Conservation (phyloP, 92 coral and sea anemone species). For the Palythoa grandis region DNA sequence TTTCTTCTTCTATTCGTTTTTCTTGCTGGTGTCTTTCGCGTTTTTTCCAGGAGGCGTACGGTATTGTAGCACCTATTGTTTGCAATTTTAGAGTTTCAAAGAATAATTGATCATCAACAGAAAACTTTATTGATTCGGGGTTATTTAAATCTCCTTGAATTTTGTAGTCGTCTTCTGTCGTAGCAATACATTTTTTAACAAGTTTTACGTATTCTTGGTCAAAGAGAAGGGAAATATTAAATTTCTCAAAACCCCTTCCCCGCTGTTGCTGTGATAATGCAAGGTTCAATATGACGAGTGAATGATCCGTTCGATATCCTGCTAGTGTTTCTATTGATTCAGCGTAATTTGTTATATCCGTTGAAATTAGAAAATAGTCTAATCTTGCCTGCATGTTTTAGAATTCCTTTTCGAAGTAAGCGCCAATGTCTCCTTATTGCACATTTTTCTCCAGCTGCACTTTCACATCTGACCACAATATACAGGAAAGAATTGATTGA, state of each 20-base stretch:
- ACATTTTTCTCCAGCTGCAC: too few relatives aligned
- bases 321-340: conserved; percentile 1
- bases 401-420: background rate
- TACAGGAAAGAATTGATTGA: too few relatives aligned
- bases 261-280: too few relatives aligned
- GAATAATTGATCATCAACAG: background rate
- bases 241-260: too few relatives aligned
- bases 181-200: background rate
- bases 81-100: background rate
- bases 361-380: background rate
- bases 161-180: background rate
- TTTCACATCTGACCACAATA: too few relatives aligned
- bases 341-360: background rate
- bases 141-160: background rate
- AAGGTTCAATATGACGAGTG: too few relatives aligned
- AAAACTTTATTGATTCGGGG: background rate
- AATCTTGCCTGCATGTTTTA: background rate
- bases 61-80: background rate
- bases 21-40: too few relatives aligned
- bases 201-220: too few relatives aligned
- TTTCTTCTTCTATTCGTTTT: background rate
- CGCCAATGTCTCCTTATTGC: too few relatives aligned
- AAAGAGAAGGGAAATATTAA: too few relatives aligned
- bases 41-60: background rate
- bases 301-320: background rate